Percentiles rank a stretch among this genome's conserved stretches.
Evolutionary conservation across 1,140 invertebrate genomes (phyloP).

Genomic region (Drosophila eugracilis): DNA sequence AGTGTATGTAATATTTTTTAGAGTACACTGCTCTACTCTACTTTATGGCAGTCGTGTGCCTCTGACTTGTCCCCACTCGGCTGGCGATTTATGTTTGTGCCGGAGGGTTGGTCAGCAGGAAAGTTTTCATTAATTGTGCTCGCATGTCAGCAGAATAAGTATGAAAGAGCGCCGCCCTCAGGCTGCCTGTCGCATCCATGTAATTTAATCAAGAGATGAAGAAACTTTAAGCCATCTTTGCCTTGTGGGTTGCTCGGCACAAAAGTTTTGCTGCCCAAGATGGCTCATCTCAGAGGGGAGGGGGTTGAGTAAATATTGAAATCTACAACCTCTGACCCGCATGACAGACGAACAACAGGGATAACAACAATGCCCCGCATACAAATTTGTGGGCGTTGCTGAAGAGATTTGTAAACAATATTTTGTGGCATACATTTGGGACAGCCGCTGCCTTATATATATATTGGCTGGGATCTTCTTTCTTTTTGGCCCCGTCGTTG

Average conservation of each 20-base stretch:
- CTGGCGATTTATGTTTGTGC: conserved; percentile 66
- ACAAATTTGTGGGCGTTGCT: conserved; percentile 79
- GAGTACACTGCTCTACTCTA: conserved; percentile 25
- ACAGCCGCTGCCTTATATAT: conserved; percentile 36
- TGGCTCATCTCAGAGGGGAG: not conserved
- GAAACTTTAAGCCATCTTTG: conserved; percentile 71
- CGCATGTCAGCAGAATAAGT: conserved; percentile 55
- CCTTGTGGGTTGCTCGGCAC: conserved; percentile 27
- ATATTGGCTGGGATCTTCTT: conserved; percentile 44
- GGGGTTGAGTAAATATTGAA: conserved; percentile 76
- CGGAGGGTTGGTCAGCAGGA: conserved; percentile 40
- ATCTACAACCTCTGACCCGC: conserved; percentile 71
- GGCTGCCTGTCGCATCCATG: conserved; percentile 48
- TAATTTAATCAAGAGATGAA: conserved; percentile 75
- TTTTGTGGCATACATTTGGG: conserved; percentile 77
- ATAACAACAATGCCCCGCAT: conserved; percentile 76
- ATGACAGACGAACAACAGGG: conserved; percentile 57
- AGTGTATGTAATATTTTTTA: conserved; percentile 13
- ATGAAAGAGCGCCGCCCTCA: conserved; percentile 16
- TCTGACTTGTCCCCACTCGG: conserved; percentile 43
- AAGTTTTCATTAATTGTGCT: conserved; percentile 65
- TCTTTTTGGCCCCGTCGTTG: conserved; percentile 24
- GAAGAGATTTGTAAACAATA: conserved; percentile 84
- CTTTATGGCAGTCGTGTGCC: conserved; percentile 67
- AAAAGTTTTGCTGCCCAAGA: conserved; percentile 43